These are phyloP conservation scores for Atethmia centrago DNA, from an alignment of 2,888 invertebrate species.

Conservation along the genomic window DNA sequence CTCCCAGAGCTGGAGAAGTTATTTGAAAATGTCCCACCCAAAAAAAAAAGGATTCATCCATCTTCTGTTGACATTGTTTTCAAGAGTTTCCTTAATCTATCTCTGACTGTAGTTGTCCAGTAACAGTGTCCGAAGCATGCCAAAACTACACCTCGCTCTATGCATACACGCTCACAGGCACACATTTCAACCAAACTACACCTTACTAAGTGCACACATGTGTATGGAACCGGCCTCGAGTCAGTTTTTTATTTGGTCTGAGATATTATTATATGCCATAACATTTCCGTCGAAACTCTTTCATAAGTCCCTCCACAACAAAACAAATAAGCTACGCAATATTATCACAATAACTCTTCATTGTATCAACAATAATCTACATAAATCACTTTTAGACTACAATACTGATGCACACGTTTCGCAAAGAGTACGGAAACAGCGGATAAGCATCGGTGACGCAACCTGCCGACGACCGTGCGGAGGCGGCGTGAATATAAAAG, in stretches of 20 bases:
- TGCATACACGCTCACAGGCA: too few relatives aligned
- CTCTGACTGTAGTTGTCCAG: too few relatives aligned
- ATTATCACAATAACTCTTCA: constrained; percentile 21
- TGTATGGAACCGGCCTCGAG: too few relatives aligned
- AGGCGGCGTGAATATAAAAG: constrained; percentile 28
- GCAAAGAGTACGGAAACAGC: constrained; percentile 44
- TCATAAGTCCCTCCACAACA: constrained; percentile 7
- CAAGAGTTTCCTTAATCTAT: neutral
- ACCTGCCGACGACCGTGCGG: constrained; percentile 29
- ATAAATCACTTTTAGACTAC: constrained; percentile 39
- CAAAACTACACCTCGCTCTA: too few relatives aligned
- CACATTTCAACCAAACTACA: too few relatives aligned
- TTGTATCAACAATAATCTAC: constrained; percentile 55
- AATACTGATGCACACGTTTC: constrained; percentile 43
- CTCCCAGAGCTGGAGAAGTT: too few relatives aligned
- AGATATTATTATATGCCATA: too few relatives aligned
- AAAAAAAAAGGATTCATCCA: neutral
- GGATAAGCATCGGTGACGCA: constrained; percentile 52
- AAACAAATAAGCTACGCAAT: constrained; percentile 27
- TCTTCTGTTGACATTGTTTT: neutral
- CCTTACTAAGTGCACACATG: too few relatives aligned
- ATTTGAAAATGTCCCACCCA: too few relatives aligned
- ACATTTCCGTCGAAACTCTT: constrained; percentile 27
- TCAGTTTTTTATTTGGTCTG: too few relatives aligned
- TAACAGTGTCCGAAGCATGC: too few relatives aligned